Base-by-base conservation (phyloP, 2,888 invertebrate species). In the Antheraea yamamai region DNA sequence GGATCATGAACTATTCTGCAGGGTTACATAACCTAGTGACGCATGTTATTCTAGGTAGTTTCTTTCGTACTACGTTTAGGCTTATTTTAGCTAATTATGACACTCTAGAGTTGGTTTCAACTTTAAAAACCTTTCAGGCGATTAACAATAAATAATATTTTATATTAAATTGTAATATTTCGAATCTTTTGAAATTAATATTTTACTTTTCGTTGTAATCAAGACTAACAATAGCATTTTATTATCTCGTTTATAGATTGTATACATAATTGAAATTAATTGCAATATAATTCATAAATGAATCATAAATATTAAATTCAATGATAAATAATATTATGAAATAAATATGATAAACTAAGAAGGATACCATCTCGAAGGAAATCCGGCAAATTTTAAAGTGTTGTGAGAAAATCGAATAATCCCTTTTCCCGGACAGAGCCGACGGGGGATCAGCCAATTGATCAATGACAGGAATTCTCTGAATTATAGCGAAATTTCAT, bases 351-450 rank as follows among this genome's bases (percentile, higher is more conserved):
- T 75, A 66, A 51, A 39, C 51, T 72, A 52, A 75, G 64, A 16
- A 16, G 20, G 55, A 66, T 66, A 30, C 23, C 10, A 75, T 73
- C 61, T 30, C 20, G 73, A 80, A 82, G 82, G 80, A 80, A 79
- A 84, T 81, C 80, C 79, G 73, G 76, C 75, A 77, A 80, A 82
- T 83, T 85, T 84, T 80, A 84, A 88, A 88, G 85, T 85, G 82
- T 86, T 84, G 80, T 81, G 82, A 82, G 83, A 77, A 85, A 89
- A 90, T 89, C 84, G 86, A 89, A 90, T 89, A 89, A 89, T 87
- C 85, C 78, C 78, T 75, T 81, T 77, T 79, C 77, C 79, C 74
- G 76, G 78, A 79, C 74, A 76, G 81, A 78, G 80, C 78, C 82
- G 79, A 83, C 83, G 77, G 83, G 79, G 83, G 84, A 84, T 86